Base-by-base conservation (phyloP, 2,797 vertebrate genomes). In the Semotilus atromaculatus region DNA sequence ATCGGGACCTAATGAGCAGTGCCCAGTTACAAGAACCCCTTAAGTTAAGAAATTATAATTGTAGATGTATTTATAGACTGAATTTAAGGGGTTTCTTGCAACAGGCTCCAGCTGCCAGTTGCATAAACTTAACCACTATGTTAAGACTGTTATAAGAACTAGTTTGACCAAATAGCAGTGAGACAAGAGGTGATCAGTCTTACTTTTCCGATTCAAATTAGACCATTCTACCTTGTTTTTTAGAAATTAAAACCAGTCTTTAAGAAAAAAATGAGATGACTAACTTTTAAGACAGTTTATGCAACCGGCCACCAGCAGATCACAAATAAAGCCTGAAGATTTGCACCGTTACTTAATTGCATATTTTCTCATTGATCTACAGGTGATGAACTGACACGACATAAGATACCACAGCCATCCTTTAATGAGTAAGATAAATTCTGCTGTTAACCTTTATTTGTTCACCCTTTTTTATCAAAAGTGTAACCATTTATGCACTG, bases 301-400 rank as follows among this genome's bases (percentile, higher is more conserved):
- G 62, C 62, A 31, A 18, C 62, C 0, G 26, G 29, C 14, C 62
- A 62, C 60, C 60, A 16, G 26, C 60, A 62, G 38, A 82, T 66
- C 9, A n/a, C 34, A 40, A 73, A 31, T 60, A 45, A 78, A 68
- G 7, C 4, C 45, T 68, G 34, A 83, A 68, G 48, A 26, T 4
- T 77, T 68, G 51, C 74, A 4, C 36, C 7, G 31, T 29, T 29
- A 31, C 36, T 77, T 18, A 75, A 6, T 16, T 26, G 16, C 2
- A 85, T 90, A 85, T 89, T 88, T 90, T 88, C 81, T 89, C 55
- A 86, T 60, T 79, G 86, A 87, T 91, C 89, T 93, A 90, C 93
- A 99, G 98, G 94, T 93, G 98, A 99, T 90, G 98, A 99, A 90
- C 94, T 99, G 90, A 94, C 94, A 88, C 98, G 96, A 90, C 83